A percentile compares a stretch with the other conserved stretches of the same genome.
phyloP scores from a whole-genome alignment of 2,113 vertebrate genomes.

The Plecturocebus donacophilus region DNA sequence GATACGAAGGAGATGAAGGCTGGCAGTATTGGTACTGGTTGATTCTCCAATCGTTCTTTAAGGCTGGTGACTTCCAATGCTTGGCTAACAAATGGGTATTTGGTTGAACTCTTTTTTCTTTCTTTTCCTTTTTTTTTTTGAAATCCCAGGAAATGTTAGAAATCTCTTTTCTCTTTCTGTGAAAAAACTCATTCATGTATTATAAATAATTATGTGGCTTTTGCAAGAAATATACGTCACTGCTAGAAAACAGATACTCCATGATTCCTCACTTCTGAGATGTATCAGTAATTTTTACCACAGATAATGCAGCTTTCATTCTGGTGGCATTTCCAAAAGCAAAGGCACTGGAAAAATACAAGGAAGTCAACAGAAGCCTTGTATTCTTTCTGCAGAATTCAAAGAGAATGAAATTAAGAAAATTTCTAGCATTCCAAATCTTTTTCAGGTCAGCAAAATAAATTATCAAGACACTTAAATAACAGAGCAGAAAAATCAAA shows the following conservation, averaged over 20 bases:
- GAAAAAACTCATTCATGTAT: neutral
- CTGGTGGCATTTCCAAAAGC: neutral
- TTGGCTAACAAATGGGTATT: neutral
- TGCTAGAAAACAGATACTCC: neutral
- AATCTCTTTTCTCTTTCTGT: neutral
- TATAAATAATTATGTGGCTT: neutral
- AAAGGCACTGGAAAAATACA: neutral
- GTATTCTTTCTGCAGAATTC: neutral
- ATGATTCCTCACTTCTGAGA: neutral
- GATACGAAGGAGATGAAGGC: neutral
- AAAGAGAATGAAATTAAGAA: slow-evolving; percentile 52
- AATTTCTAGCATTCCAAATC: neutral
- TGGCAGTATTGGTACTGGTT: neutral
- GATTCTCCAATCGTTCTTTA: slow-evolving; percentile 1
- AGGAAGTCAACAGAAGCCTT: neutral
- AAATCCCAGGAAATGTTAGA: neutral
- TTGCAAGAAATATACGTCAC: neutral
- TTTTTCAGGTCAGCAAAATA: slow-evolving; percentile 18
- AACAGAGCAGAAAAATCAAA: slow-evolving; percentile 45
- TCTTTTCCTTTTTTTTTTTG: neutral
- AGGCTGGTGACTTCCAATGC: neutral
- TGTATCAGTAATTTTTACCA: neutral
- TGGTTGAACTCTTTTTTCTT: neutral
- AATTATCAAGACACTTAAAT: slow-evolving; percentile 41
- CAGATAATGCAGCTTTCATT: neutral